Percentiles rank a stretch among this genome's conserved stretches.
Evolutionary conservation across 2,113 vertebrate species (phyloP).

Genomic region (Alethe diademata): DNA sequence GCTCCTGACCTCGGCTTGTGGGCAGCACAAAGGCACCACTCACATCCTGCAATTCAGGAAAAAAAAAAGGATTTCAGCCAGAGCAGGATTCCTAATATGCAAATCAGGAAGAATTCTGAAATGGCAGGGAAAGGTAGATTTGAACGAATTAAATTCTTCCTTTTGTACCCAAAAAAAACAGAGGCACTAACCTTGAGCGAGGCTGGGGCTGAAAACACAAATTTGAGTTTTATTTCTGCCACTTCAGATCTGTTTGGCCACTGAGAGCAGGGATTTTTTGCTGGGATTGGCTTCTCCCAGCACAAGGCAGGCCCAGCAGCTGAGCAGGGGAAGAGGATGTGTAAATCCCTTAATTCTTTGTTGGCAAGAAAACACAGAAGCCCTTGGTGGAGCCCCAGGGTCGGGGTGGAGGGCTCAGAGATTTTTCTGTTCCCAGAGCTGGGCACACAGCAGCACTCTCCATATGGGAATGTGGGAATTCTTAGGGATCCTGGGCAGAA

Average conservation of each 20-base stretch:
- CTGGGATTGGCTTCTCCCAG: neutral
- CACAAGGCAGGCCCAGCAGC: neutral
- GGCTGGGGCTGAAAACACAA: neutral
- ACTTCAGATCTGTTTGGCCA: neutral
- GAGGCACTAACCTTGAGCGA: neutral
- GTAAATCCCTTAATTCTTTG: neutral
- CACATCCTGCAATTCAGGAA: neutral
- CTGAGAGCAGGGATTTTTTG: neutral
- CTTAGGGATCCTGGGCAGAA: fast-evolving
- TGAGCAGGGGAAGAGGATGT: neutral
- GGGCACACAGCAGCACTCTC: neutral
- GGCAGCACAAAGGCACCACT: neutral
- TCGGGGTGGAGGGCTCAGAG: neutral
- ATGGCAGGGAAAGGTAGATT: fast-evolving
- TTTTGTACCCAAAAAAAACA: neutral
- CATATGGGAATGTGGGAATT: fast-evolving
- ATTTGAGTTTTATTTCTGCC: neutral
- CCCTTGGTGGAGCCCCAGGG: neutral
- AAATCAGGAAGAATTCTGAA: neutral
- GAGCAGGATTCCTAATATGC: neutral
- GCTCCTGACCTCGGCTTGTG: neutral
- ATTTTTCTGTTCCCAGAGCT: neutral
- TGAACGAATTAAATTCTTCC: neutral
- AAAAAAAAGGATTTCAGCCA: neutral
- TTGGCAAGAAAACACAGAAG: neutral